Evolutionary conservation across 2,888 invertebrate genomes (phyloP), one percentile per base, ranked within the genome.

Genomic region (Chloroclystis v-ata): DNA sequence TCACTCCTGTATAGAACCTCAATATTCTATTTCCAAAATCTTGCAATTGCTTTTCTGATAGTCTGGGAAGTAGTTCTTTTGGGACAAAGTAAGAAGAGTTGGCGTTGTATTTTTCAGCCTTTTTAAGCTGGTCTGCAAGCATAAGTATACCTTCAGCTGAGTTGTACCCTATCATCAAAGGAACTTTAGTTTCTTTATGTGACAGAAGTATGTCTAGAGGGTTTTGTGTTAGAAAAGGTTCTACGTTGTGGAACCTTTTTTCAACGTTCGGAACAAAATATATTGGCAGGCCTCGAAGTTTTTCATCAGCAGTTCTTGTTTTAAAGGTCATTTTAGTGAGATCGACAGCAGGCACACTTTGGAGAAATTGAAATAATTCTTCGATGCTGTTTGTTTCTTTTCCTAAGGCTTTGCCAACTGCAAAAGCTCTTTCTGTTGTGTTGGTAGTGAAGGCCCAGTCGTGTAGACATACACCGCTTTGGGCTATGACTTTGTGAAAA

Each of bases 401-500:
- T 1, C 79, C 80, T 40, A 82, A 55, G 24, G 61, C 38, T 54
- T 74, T 75, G 1, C 68, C 80, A 0, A 65, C 53, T 51, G 73
- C 67, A 40, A 76, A 74, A 1, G 80, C 81, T 55, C 79, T 59
- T 10, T 66, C 73, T 37, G 55, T 65, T 1, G 67, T 57, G 8
- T 61, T 56, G 32, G 58, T 61, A 0, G 62, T 74, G 4, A 59
- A 52, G 1, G 74, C 57, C 79, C 81, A 82, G 46, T 78, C 75
- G 20, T 65, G 60, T 9, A 75, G 54, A 28, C 69, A 68, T 0
- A 72, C 67, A 0, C 83, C 85, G 51, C 84, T 84, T 54, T 85
- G 78, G 2, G 70, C 68, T 52, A 86, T 84, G 0, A 69, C 82
- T 60, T 72, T 75, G 43, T 81, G 69, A 43, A 85, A 85, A 14